These are phyloP conservation scores for Carterocephalus palaemon DNA, from an alignment of 2,888 invertebrate species.

Conservation along the genomic window DNA sequence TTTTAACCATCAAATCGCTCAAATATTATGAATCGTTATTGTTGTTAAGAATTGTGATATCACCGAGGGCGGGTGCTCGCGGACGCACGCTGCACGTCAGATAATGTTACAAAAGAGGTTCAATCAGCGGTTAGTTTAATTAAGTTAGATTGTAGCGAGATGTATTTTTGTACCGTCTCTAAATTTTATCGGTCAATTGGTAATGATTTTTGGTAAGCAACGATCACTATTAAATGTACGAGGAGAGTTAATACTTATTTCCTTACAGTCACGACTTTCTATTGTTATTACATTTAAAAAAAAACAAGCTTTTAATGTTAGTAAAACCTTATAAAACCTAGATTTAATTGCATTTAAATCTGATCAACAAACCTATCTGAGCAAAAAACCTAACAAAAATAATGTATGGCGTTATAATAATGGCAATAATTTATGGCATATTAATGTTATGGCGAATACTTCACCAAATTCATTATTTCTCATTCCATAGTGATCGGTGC, in stretches of 20 bases:
- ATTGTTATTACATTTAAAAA: no score
- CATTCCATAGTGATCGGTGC: not conserved
- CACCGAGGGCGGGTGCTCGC: conserved; percentile 52
- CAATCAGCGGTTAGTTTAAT: conserved; percentile 56
- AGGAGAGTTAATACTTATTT: not conserved
- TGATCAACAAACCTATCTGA: no score
- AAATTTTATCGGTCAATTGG: conserved; percentile 57
- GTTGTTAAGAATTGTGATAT: conserved; percentile 66
- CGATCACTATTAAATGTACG: conserved; percentile 2
- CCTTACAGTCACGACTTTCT: no score
- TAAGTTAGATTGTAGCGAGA: conserved; percentile 62
- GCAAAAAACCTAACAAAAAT: no score
- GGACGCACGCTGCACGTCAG: conserved; percentile 31
- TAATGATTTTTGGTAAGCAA: conserved; percentile 36
- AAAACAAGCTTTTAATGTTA: no score
- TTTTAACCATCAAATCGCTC: conserved; percentile 18
- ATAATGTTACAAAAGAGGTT: conserved; percentile 42
- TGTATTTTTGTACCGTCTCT: conserved; percentile 71
- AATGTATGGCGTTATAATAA: no score
- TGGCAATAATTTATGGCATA: no score
- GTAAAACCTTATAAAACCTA: no score
- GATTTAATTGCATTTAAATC: no score
- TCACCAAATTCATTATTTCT: no score
- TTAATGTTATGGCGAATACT: no score
- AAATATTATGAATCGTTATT: conserved; percentile 42